A percentile compares a stretch with the other conserved stretches of the same genome.
These are phyloP conservation scores for Dasypogon diadema DNA, from an alignment of 2,888 invertebrate species.

Conservation along the genomic window DNA sequence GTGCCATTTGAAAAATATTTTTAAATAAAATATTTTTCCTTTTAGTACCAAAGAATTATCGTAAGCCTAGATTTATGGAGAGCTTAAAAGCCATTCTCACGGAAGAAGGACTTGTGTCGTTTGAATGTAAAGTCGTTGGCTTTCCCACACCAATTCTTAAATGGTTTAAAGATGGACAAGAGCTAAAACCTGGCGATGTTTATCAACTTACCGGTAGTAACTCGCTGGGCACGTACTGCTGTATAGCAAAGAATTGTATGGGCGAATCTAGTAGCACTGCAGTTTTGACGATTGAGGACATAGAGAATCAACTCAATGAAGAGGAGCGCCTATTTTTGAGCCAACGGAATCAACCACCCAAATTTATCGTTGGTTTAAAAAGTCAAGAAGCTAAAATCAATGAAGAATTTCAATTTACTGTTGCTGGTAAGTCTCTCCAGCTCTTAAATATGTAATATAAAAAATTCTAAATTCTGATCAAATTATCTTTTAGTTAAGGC, in stretches of 20 bases:
- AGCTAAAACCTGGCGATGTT: conserved; percentile 91
- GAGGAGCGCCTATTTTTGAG: conserved; percentile 77
- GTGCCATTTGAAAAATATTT: conserved; percentile 18
- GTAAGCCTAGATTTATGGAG: conserved; percentile 91
- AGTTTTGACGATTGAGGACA: conserved; percentile 89
- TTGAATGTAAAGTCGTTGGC: conserved; percentile 93
- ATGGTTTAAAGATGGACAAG: conserved; percentile 95
- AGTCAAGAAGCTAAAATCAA: conserved; percentile 86
- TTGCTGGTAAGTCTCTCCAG: conserved; percentile 84
- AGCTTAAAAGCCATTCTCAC: conserved; percentile 89
- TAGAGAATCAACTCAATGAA: conserved; percentile 88
- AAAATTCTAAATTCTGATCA: too few relatives aligned
- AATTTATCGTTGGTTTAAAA: conserved; percentile 83
- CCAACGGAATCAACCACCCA: conserved; percentile 86
- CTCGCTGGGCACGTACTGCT: conserved; percentile 89
- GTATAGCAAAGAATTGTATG: conserved; percentile 91
- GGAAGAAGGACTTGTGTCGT: conserved; percentile 91
- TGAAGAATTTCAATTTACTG: conserved; percentile 82
- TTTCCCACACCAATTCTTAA: conserved; percentile 88
- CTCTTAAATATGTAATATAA: too few relatives aligned
- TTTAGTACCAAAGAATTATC: conserved; percentile 90
- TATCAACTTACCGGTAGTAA: conserved; percentile 92
- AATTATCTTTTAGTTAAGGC: conserved; percentile 79
- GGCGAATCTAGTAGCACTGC: conserved; percentile 89
- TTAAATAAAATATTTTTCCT: conserved; percentile 57